Evolutionary conservation across 1,140 invertebrate species (phyloP), one percentile per base, ranked within the genome.

Genomic region (Trachymyrmex cornetzi): DNA sequence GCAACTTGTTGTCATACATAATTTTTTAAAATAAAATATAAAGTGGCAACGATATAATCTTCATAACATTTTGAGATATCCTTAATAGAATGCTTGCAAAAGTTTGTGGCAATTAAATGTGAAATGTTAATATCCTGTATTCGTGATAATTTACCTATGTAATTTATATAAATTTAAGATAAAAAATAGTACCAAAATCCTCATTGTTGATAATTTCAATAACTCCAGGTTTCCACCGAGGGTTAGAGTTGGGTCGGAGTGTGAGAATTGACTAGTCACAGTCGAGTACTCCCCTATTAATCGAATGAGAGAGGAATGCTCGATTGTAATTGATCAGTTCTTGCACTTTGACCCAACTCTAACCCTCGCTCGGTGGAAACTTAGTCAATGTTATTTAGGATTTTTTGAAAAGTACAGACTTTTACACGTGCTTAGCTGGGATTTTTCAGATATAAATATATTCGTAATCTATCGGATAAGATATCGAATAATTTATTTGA

Each of bases 401-500:
- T 5, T 34, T 6, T 34, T 34, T 34, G 30, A 6, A 34, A 34
- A 34, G 30, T 34, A 34, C 34, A 34, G n/a, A 1, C 24, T 22
- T 30, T 30, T 1, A 19, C 27, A 38, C 1, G 34, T 27, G 27
- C 27, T 16, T 6, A 14, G 11, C 6, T 27, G 38, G 14, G 27
- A 50, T 53, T 22, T 22, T 34, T 11, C 24, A 50, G 1, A 6
- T 16, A 34, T 19, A 0, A 22, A 69, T 14, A 38, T 24, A 16
- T 24, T 48, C 2, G 14, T 34, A 67, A 34, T 22, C 3, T 59
- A 59, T 16, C 55, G 3, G 22, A 2, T n/a, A 3, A 61, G 55
- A 44, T 22, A 80, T 7, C 5, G 14, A 71, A 71, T 67, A n/a
- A 38, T 50, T 55, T 4, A 48, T 38, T 84, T 61, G 57, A 72